These are phyloP conservation scores for Phytoseiulus persimilis DNA, from an alignment of 2,888 invertebrate species.

Conservation along the genomic window DNA sequence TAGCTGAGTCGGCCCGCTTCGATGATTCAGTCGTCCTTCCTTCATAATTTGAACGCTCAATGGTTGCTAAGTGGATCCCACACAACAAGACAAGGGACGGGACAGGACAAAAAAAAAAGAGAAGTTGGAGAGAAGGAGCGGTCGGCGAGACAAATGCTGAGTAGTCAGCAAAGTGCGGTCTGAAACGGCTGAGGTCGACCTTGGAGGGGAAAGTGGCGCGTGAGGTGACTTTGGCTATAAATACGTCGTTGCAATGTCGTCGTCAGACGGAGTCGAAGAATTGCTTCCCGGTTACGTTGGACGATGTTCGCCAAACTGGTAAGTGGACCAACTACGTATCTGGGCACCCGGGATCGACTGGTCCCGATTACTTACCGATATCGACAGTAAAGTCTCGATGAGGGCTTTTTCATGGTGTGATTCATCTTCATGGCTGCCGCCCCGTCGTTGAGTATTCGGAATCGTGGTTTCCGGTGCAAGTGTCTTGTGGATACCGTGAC, in stretches of 20 bases:
- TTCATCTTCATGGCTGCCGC: too few relatives aligned
- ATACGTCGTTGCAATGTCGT: not conserved
- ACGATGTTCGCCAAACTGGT: not conserved
- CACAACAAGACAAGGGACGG: not conserved
- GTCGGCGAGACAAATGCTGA: not conserved
- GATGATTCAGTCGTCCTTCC: not conserved
- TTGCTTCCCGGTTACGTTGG: not conserved
- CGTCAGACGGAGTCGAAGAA: not conserved
- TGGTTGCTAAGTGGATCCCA: not conserved
- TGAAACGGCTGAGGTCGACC: not conserved
- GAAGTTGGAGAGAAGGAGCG: not conserved
- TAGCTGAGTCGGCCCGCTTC: not conserved
- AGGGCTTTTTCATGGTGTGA: too few relatives aligned
- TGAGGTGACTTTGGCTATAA: constrained; percentile 5
- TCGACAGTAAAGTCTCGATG: not conserved
- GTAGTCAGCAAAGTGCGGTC: not conserved
- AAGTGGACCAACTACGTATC: not conserved
- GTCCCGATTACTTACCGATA: not conserved
- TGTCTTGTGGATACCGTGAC: too few relatives aligned
- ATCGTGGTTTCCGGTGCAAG: too few relatives aligned
- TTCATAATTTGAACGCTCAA: not conserved
- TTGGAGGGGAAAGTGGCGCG: not conserved
- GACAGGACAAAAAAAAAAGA: not conserved
- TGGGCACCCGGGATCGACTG: not conserved
- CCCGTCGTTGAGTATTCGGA: too few relatives aligned